Conservation (phyloP, 2,888 invertebrate genomes). For the Scaptomyza parva region DNA sequence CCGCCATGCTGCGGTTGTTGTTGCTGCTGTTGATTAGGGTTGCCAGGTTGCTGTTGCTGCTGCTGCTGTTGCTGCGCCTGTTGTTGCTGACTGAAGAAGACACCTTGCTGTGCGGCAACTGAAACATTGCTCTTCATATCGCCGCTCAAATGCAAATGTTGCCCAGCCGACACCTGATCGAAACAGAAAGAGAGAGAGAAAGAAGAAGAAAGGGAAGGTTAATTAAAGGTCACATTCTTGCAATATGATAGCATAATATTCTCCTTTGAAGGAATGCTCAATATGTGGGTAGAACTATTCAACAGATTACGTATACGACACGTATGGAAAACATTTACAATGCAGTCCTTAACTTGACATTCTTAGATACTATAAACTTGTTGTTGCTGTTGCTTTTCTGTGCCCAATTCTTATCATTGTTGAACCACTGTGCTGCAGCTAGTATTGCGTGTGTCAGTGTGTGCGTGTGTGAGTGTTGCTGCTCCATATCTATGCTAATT, state of each 20-base stretch:
- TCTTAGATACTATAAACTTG: background rate
- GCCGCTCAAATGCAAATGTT: constrained; percentile 92
- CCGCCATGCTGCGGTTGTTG: constrained; percentile 61
- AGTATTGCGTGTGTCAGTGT: too few species aligned
- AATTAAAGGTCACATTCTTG: constrained; percentile 22
- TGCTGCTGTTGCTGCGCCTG: constrained; percentile 85
- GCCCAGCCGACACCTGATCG: constrained; percentile 92
- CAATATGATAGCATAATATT: constrained; percentile 13
- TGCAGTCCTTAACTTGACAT: too few species aligned
- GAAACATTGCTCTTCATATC: constrained; percentile 91
- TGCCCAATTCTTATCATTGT: background rate
- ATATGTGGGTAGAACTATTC: background rate
- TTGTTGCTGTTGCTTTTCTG: background rate
- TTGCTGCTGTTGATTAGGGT: constrained; percentile 60
- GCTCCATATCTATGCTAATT: constrained; percentile 31
- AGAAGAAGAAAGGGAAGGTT: background rate
- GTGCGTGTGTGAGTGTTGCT: background rate
- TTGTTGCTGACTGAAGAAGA: constrained; percentile 88
- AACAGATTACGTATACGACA: constrained; percentile 14
- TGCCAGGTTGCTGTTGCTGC: constrained; percentile 83
- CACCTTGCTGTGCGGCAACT: constrained; percentile 93
- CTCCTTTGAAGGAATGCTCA: constrained; percentile 4
- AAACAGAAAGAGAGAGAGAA: background rate
- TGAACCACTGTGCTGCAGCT: background rate
- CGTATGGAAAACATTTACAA: background rate